Conservation (phyloP, 1,140 invertebrate genomes). For the Medauroidea extradentata region DNA sequence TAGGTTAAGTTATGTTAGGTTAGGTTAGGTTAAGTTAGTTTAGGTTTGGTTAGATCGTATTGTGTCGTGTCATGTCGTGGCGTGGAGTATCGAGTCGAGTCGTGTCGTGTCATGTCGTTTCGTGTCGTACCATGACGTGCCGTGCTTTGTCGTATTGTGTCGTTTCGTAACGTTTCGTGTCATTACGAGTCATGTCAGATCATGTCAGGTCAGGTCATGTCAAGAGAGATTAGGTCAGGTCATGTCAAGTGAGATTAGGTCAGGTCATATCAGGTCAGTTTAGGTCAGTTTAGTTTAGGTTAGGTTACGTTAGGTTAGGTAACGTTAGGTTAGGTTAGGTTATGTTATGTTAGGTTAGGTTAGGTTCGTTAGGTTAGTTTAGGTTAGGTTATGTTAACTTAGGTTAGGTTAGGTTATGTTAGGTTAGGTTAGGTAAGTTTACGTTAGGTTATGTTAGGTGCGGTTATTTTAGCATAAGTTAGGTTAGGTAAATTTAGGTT, state of each 20-base stretch:
- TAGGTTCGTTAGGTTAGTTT: slow-evolving; percentile 17
- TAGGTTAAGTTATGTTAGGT: slow-evolving; percentile 33
- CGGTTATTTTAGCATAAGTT: slow-evolving; percentile 34
- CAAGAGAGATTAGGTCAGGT: slow-evolving; percentile 9
- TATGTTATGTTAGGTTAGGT: slow-evolving; percentile 17
- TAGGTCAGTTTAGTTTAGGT: slow-evolving; percentile 17
- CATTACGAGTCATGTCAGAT: slow-evolving; percentile 15
- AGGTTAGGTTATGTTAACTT: slow-evolving; percentile 22
- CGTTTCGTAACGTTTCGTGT: too few species aligned
- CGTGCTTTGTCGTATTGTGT: too few species aligned
- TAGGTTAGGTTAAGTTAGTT: too few species aligned
- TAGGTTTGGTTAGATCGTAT: slow-evolving; percentile 25
- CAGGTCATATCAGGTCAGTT: slow-evolving; percentile 12
- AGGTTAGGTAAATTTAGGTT: slow-evolving; percentile 33
- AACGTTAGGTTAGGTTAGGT: slow-evolving; percentile 22
- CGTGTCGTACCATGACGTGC: too few species aligned
- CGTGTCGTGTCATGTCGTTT: too few species aligned
- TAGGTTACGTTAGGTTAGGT: slow-evolving; percentile 16
- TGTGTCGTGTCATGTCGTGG: slow-evolving; percentile 17
- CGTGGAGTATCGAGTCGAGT: too few species aligned
- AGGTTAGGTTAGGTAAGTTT: slow-evolving; percentile 25
- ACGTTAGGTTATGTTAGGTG: slow-evolving; percentile 33
- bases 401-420: slow-evolving; percentile 23
- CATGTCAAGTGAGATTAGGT: slow-evolving; percentile 14
- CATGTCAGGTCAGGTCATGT: slow-evolving; percentile 3